phyloP scores from a whole-genome alignment of 2,113 vertebrate genomes.

The Heloderma charlesbogerti region DNA sequence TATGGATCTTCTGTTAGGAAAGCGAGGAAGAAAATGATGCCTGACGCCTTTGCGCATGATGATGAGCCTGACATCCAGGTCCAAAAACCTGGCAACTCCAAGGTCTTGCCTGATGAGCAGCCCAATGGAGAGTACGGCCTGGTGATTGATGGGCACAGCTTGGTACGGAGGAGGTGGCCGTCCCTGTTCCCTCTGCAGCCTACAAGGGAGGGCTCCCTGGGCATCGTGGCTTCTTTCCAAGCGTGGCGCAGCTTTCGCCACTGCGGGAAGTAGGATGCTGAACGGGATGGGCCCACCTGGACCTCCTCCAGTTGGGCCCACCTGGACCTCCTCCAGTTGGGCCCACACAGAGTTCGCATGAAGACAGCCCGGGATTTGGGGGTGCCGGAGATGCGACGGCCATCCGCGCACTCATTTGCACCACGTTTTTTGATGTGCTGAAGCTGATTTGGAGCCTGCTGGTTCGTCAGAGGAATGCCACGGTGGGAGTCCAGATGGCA shows the following conservation, averaged over 20 bases:
- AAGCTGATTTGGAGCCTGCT: not conserved
- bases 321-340: not conserved
- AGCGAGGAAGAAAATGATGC: slow-evolving; percentile 87
- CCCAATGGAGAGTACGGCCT: slow-evolving; percentile 87
- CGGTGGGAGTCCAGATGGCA: not conserved
- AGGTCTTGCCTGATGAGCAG: slow-evolving; percentile 82
- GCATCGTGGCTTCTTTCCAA: no score
- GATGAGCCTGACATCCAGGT: slow-evolving; percentile 73
- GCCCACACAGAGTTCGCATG: not conserved
- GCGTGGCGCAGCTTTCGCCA: not conserved
- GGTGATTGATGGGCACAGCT: slow-evolving; percentile 90
- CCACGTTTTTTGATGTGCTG: not conserved
- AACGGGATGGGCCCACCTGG: not conserved
- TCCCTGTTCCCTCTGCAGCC: not conserved
- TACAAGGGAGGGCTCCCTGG: not conserved
- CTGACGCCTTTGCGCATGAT: slow-evolving; percentile 70
- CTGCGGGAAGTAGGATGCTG: not conserved
- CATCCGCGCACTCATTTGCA: not conserved
- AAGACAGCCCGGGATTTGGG: not conserved
- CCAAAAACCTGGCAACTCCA: slow-evolving; percentile 49
- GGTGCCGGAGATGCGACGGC: not conserved
- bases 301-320: no score
- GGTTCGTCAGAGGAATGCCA: no score
- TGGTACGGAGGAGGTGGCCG: slow-evolving; percentile 79
- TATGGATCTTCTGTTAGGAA: slow-evolving; percentile 70